Evolutionary conservation across 2,113 vertebrate species (phyloP).

Genomic region (Notarius quadriscutis): DNA sequence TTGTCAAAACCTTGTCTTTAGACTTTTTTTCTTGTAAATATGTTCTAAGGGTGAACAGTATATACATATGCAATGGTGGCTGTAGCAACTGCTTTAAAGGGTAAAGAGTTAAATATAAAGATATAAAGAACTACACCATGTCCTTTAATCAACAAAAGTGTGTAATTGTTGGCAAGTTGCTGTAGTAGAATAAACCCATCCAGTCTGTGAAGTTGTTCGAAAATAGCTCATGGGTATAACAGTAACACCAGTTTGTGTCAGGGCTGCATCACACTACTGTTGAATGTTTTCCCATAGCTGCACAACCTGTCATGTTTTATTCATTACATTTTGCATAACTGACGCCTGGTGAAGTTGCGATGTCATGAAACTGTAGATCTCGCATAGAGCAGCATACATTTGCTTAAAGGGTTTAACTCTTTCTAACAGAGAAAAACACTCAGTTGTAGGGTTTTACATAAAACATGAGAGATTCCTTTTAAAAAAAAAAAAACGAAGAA

Average conservation of each 20-base stretch:
- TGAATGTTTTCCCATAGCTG: neutral
- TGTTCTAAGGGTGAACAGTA: no score
- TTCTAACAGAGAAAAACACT: neutral
- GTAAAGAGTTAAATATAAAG: neutral
- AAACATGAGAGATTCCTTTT: neutral
- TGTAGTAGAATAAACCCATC: neutral
- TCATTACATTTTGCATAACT: neutral
- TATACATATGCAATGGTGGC: no score
- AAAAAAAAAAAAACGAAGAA: neutral
- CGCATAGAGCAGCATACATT: neutral
- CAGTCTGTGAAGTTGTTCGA: neutral
- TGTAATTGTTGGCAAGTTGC: neutral
- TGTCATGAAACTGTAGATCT: neutral
- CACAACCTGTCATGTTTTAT: neutral
- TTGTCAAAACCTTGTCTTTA: no score
- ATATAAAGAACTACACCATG: neutral
- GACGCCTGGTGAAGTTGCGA: neutral
- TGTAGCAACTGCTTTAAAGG: no score
- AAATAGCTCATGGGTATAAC: neutral
- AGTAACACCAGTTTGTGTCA: neutral
- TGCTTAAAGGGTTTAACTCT: neutral
- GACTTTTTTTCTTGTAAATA: no score
- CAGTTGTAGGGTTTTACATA: neutral
- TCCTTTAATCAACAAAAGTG: neutral
- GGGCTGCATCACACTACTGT: neutral